Conservation (phyloP, 1,140 invertebrate genomes). For the Pseudomyrmex gracilis region DNA sequence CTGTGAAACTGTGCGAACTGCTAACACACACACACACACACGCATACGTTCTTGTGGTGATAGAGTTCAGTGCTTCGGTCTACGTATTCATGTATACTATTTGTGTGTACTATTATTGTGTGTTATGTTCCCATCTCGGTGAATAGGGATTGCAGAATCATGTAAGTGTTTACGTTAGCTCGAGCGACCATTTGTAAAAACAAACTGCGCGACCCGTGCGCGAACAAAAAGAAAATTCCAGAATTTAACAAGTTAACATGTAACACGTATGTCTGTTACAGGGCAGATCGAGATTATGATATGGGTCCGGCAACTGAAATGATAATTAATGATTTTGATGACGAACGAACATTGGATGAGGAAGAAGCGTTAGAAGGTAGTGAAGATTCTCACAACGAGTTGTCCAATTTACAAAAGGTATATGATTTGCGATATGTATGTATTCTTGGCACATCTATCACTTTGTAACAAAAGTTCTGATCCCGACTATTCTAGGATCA, state of each 20-base stretch:
- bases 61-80: conserved; percentile 27
- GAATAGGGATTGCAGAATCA: conserved; percentile 73
- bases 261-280: conserved; percentile 60
- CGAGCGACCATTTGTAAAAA: conserved; percentile 10
- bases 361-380: conserved; percentile 96
- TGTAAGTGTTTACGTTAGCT: conserved; percentile 72
- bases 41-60: conserved; percentile 48
- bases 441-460: conserved; percentile 52
- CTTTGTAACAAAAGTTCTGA: conserved; percentile 74
- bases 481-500: conserved; percentile 76
- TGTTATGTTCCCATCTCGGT: conserved; percentile 73
- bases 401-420: conserved; percentile 95
- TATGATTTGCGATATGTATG: conserved; percentile 21
- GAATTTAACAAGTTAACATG: no score
- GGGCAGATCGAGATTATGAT: conserved; percentile 86
- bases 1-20: conserved; percentile 8
- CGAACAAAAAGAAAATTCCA: no score
- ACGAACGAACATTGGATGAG: conserved; percentile 97
- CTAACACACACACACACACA: background rate
- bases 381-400: conserved; percentile 94
- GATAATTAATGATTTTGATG: conserved; percentile 97
- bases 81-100: conserved; percentile 7
- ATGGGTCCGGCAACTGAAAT: conserved; percentile 93
- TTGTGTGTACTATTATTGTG: conserved; percentile 63
- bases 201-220: no score